phyloP scores from a whole-genome alignment of 1,140 invertebrate genomes.

The Lutraria rhynchaena region DNA sequence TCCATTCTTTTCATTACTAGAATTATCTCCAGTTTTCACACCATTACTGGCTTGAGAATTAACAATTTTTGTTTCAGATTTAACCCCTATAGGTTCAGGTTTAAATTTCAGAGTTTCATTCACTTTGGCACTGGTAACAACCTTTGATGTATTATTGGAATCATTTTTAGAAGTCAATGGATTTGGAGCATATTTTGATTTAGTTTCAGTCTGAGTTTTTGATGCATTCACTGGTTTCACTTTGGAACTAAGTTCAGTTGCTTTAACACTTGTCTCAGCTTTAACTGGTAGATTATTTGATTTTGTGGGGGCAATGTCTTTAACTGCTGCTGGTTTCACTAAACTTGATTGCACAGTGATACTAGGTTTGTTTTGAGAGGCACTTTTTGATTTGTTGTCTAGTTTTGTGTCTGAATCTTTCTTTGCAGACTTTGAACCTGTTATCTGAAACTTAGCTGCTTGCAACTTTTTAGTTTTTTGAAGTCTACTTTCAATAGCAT shows the following conservation, averaged over 20 bases:
- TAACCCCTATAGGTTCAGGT: slow-evolving; percentile 21
- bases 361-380: background rate
- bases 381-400: slow-evolving; percentile 14
- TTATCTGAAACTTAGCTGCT: slow-evolving; percentile 71
- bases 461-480: slow-evolving; percentile 79
- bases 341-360: slow-evolving; percentile 21
- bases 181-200: slow-evolving; percentile 33
- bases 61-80: slow-evolving; percentile 14
- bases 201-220: slow-evolving; percentile 40
- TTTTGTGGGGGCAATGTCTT: background rate
- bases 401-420: slow-evolving; percentile 49
- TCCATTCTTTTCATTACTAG: slow-evolving; percentile 38
- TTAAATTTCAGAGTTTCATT: slow-evolving; percentile 36
- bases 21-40: slow-evolving; percentile 13
- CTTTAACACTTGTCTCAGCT: background rate
- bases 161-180: slow-evolving; percentile 2
- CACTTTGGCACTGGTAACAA: slow-evolving; percentile 14
- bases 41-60: slow-evolving; percentile 23
- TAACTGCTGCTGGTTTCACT: background rate
- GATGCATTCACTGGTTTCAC: slow-evolving; percentile 41
- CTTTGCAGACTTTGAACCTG: slow-evolving; percentile 60
- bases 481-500: slow-evolving; percentile 74
- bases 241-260: slow-evolving; percentile 36
- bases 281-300: background rate
- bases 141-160: slow-evolving; percentile 17